These are phyloP conservation scores for Aspidiotus destructor DNA, from an alignment of 2,888 invertebrate species.

Conservation along the genomic window DNA sequence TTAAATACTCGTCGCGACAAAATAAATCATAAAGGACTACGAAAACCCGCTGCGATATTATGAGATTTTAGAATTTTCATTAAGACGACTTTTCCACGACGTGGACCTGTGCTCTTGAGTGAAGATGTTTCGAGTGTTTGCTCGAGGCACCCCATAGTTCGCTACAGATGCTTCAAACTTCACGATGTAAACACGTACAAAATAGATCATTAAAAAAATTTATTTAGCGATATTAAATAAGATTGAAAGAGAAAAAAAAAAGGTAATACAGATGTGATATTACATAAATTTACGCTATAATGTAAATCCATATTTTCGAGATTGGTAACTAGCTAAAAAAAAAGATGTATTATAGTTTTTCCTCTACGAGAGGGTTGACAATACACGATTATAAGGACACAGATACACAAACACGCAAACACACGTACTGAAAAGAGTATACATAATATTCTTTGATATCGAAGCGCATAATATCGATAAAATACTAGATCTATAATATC, in stretches of 20 bases:
- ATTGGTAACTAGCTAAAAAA: not conserved
- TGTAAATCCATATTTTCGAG: not conserved
- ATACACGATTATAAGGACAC: not conserved
- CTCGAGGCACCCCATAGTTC: not conserved
- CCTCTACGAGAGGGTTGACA: not conserved
- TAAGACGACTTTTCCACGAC: not conserved
- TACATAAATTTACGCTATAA: not conserved
- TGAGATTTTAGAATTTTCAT: conserved; percentile 1
- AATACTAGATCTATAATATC: too few species aligned
- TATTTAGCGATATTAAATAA: not conserved
- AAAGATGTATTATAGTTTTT: not conserved
- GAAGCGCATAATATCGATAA: too few species aligned
- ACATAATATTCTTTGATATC: too few species aligned
- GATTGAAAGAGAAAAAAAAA: not conserved
- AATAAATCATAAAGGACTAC: not conserved
- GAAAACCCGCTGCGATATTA: not conserved
- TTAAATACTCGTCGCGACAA: not conserved
- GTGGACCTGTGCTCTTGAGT: not conserved
- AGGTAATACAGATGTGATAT: not conserved
- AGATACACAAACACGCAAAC: too few species aligned
- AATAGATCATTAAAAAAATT: not conserved
- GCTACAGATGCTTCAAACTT: not conserved
- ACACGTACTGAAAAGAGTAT: too few species aligned
- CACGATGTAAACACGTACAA: not conserved
- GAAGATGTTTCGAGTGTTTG: conserved; percentile 1